Base-by-base conservation (phyloP, 1,140 invertebrate species). In the Diorhabda sublineata region DNA sequence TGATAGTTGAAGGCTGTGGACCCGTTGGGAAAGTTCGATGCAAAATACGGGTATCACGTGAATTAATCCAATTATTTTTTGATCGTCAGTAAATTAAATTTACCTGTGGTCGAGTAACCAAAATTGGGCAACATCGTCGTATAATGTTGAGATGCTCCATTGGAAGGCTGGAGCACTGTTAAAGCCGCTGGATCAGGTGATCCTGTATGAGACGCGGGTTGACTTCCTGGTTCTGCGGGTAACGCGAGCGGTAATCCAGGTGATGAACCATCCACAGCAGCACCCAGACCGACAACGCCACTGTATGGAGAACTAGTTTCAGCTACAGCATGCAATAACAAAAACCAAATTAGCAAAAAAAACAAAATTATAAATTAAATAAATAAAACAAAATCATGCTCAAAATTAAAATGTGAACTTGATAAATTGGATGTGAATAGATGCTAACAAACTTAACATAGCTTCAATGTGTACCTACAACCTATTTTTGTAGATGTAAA, bases 121-220 rank as follows among this genome's bases (percentile, higher is more conserved):
- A 91, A 90, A 85, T 88, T 89, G 61, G 89, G 89, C 70, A 91
- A 83, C 85, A 90, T 88, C 69, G 88, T 85, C 58, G 88, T 87
- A 79, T 84, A 78, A 82, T 84, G 75, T 71, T 81, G 78, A 8
- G 78, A 74, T 42, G 78, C 70, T 63, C 80, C 81, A 69, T 78
- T 80, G 73, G 83, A 84, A 65, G 85, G 84, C 75, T 86, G 85
- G 64, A 85, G 79, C 68, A 85, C 84, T 70, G 84, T 86, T 65
- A 86, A 80, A 72, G 84, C 85, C 26, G 84, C 82, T 75, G 79
- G 84, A 82, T 82, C 85, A 76, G 81, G 84, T 75, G 79, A 85
- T 77, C 79, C 85, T 72, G 80, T 84, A 80, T 81, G 83, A 73
- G 77, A 83, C 75, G 82, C 82, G 81, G 80, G 81, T 69, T 79